These are phyloP conservation scores for Mastomys natalensis DNA, from an alignment of 2,113 vertebrate species.

Conservation along the genomic window DNA sequence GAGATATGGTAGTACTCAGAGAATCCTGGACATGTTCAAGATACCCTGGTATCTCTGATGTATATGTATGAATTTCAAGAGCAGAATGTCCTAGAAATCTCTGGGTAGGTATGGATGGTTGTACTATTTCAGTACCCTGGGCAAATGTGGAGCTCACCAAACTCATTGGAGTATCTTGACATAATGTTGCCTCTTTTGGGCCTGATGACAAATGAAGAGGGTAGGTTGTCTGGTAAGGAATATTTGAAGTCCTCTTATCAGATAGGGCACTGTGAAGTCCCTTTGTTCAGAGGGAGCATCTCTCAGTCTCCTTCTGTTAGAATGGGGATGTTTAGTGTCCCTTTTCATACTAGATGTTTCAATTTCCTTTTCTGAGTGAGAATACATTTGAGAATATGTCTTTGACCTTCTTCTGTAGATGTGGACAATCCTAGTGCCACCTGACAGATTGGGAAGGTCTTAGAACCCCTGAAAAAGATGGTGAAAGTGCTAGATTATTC, in stretches of 20 bases:
- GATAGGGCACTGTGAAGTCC: background rate
- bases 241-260: background rate
- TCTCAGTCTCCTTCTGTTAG: background rate
- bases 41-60: background rate
- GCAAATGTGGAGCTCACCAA: background rate
- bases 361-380: background rate
- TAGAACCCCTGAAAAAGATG: background rate
- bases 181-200: background rate
- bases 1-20: background rate
- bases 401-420: background rate
- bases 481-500: background rate
- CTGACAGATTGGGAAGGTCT: background rate
- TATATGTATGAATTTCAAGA: background rate
- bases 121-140: background rate
- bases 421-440: background rate
- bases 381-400: background rate
- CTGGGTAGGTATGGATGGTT: background rate
- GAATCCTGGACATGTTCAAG: accelerated
- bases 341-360: background rate
- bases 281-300: background rate
- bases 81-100: background rate
- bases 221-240: background rate
- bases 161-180: background rate
- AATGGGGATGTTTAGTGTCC: background rate
- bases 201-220: background rate